Percentiles rank a stretch among this genome's conserved stretches.
phyloP scores from a whole-genome alignment of 2,113 vertebrate species.

The Talpa occidentalis region DNA sequence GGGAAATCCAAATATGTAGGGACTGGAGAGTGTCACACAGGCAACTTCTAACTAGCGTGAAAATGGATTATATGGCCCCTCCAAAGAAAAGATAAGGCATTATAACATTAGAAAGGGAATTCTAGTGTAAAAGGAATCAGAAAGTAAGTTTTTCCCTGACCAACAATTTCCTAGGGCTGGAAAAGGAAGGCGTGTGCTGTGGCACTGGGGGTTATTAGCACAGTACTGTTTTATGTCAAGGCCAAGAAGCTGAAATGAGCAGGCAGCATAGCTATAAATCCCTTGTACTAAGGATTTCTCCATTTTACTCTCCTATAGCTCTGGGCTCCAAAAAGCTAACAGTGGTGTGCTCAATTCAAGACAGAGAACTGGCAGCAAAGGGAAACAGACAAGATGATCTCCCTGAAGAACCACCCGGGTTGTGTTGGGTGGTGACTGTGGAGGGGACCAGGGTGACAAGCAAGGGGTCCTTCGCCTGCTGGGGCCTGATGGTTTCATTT shows the following conservation, averaged over 20 bases:
- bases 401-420: not conserved
- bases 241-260: constrained; percentile 9
- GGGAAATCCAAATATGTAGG: not conserved
- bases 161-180: not conserved
- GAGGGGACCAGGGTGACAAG: not conserved
- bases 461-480: constrained; percentile 10
- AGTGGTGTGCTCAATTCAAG: not conserved
- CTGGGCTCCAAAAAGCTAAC: not conserved
- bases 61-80: not conserved
- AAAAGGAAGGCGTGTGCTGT: not conserved
- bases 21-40: not conserved
- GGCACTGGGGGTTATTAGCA: not conserved
- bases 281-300: not conserved
- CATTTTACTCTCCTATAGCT: not conserved
- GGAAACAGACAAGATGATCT: not conserved
- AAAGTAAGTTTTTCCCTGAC: constrained; percentile 11
- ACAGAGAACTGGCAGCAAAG: not conserved
- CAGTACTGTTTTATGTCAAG: not conserved
- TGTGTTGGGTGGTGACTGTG: constrained; percentile 13
- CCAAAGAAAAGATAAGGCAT: not conserved
- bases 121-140: not conserved
- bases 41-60: not conserved
- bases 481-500: constrained; percentile 43
- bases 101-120: not conserved
- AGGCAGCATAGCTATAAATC: not conserved